Evolutionary conservation across 1,140 invertebrate species (phyloP).

Genomic region (Mercenaria mercenaria): DNA sequence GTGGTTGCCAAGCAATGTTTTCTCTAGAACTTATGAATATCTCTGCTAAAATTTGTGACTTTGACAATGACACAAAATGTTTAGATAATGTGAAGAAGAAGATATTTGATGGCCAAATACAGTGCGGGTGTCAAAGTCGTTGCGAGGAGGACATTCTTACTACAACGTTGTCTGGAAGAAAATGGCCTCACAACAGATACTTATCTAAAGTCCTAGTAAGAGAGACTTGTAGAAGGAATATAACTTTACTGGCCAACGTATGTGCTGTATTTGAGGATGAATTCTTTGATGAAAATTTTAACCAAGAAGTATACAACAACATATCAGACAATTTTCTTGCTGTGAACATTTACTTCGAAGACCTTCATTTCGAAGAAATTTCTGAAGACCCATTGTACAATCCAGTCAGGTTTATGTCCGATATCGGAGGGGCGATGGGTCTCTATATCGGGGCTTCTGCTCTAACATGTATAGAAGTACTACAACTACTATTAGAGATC

Average conservation of each 20-base stretch:
- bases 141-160: not conserved
- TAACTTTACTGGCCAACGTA: not conserved
- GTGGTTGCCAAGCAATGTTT: not conserved
- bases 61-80: not conserved
- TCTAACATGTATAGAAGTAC: conserved; percentile 38
- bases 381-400: conserved; percentile 28
- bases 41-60: not conserved
- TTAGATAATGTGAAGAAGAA: not conserved
- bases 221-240: conserved; percentile 23
- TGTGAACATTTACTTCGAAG: conserved; percentile 43
- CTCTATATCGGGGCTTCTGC: conserved; percentile 55
- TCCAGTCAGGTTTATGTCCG: conserved; percentile 49
- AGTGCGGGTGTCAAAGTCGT: not conserved
- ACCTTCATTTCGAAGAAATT: conserved; percentile 13
- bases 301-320: not conserved
- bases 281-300: not conserved
- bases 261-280: not conserved
- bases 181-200: conserved; percentile 17
- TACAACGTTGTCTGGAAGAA: not conserved
- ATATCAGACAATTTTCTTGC: not conserved
- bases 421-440: conserved; percentile 62
- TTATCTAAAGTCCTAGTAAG: not conserved
- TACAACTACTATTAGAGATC: conserved; percentile 39
- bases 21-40: not conserved
- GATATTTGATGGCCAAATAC: not conserved